Percentiles rank a stretch among this genome's conserved stretches.
phyloP scores from a whole-genome alignment of 53 echinoderm and acorn worm species.

The Pentamera pediparva region DNA sequence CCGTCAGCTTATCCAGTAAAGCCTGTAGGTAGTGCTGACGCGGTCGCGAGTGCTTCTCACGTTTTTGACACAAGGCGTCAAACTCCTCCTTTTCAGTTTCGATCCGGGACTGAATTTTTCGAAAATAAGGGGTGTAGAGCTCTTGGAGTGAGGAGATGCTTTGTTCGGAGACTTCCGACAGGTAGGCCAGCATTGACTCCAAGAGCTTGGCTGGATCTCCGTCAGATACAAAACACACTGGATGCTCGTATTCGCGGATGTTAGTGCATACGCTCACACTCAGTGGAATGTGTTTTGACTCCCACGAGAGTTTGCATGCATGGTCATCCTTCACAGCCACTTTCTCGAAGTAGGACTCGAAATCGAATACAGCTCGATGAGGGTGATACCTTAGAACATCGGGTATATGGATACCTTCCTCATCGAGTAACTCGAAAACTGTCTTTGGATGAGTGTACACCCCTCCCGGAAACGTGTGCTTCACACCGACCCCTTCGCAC shows the following conservation, averaged over 20 bases:
- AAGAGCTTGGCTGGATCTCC: background rate
- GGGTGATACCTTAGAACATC: constrained; percentile 20
- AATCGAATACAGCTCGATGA: constrained; percentile 47
- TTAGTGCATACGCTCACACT: constrained; percentile 33
- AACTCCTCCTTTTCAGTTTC: background rate
- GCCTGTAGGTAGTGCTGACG: background rate
- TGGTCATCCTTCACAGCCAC: too few relatives aligned
- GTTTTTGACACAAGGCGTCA: background rate
- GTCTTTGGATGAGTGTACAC: constrained; percentile 12
- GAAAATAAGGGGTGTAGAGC: background rate
- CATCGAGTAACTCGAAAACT: constrained; percentile 30
- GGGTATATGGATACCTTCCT: constrained; percentile 26
- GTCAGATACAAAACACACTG: background rate
- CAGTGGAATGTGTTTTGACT: constrained; percentile 13
- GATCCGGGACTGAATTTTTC: background rate
- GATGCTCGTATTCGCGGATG: background rate
- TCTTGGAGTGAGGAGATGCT: background rate
- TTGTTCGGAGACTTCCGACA: constrained; percentile 13
- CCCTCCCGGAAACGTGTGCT: constrained; percentile 29
- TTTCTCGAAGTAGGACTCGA: constrained; percentile 39
- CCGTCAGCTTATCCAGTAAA: background rate
- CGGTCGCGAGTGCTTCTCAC: constrained; percentile 7
- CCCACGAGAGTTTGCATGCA: background rate
- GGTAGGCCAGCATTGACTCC: background rate
- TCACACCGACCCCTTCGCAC: constrained; percentile 38